Evolutionary conservation across 2,113 vertebrate genomes (phyloP).

Genomic region (Sphaerodactylus townsendi): DNA sequence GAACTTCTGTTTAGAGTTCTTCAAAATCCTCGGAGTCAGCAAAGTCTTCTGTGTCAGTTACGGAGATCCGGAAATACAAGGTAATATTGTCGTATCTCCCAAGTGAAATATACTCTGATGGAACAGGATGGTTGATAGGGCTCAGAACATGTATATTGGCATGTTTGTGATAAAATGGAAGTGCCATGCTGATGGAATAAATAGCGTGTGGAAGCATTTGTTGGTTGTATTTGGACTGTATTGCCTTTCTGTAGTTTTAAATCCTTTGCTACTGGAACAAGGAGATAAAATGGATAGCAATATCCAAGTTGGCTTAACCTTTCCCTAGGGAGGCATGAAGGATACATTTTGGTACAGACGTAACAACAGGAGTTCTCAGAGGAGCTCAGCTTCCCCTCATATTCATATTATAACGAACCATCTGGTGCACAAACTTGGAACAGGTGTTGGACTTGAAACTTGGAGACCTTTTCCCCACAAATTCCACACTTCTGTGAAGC

Average conservation of each 20-base stretch:
- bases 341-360: neutral
- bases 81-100: neutral
- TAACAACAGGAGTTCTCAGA: neutral
- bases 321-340: neutral
- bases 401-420: neutral
- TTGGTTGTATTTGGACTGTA: neutral
- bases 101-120: neutral
- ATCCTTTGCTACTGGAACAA: neutral
- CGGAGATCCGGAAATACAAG: slow-evolving; percentile 43
- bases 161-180: neutral
- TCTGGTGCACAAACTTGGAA: neutral
- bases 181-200: neutral
- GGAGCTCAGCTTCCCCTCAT: neutral
- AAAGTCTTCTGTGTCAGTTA: neutral
- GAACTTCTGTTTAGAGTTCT: neutral
- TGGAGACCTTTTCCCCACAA: too few species aligned
- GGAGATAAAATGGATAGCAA: neutral
- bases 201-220: neutral
- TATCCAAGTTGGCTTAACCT: neutral
- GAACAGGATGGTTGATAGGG: neutral
- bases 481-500: too few species aligned
- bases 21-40: neutral
- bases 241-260: neutral
- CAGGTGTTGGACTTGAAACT: too few species aligned
- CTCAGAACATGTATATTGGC: neutral